These are phyloP conservation scores for Actinostola sp. DNA, from an alignment of 92 coral and sea anemone genomes.

Conservation along the genomic window DNA sequence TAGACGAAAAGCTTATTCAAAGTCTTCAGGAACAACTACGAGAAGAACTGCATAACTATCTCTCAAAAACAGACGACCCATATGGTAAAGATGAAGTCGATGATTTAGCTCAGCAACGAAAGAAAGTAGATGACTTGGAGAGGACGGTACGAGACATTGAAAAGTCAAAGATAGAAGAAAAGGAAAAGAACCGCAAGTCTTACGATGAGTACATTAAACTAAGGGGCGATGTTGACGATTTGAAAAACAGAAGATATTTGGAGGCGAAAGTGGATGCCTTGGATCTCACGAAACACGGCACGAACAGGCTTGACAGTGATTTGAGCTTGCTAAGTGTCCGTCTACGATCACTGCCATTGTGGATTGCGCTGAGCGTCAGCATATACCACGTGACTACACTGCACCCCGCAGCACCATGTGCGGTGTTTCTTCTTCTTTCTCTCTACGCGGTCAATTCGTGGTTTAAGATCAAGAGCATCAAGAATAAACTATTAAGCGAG, in stretches of 20 bases:
- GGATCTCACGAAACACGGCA: conserved; percentile 43
- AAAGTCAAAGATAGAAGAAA: conserved; percentile 66
- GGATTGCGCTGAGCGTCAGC: conserved; percentile 54
- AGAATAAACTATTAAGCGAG: conserved; percentile 63
- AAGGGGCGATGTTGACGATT: conserved; percentile 64
- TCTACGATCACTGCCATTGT: conserved; percentile 59
- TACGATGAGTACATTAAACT: conserved; percentile 73
- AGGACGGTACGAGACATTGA: conserved; percentile 55
- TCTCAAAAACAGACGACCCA: conserved; percentile 51
- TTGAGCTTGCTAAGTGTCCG: conserved; percentile 51
- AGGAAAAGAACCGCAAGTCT: conserved; percentile 50
- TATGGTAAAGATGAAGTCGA: conserved; percentile 54
- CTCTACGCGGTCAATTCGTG: conserved; percentile 64
- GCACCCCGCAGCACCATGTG: conserved; percentile 55
- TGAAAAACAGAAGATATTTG: conserved; percentile 64
- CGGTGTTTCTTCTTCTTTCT: conserved; percentile 22
- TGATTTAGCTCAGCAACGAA: conserved; percentile 36
- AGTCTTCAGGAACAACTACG: conserved; percentile 64
- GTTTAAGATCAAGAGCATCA: conserved; percentile 51
- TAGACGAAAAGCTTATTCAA: conserved; percentile 61
- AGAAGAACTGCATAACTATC: conserved; percentile 43
- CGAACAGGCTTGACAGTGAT: conserved; percentile 42
- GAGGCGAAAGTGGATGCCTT: conserved; percentile 38
- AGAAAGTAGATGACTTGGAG: conserved; percentile 48
- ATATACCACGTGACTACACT: conserved; percentile 52